A percentile compares a stretch with the other conserved stretches of the same genome.
These are phyloP conservation scores for Lochmaea crataegi DNA, from an alignment of 2,888 invertebrate species.

Conservation along the genomic window DNA sequence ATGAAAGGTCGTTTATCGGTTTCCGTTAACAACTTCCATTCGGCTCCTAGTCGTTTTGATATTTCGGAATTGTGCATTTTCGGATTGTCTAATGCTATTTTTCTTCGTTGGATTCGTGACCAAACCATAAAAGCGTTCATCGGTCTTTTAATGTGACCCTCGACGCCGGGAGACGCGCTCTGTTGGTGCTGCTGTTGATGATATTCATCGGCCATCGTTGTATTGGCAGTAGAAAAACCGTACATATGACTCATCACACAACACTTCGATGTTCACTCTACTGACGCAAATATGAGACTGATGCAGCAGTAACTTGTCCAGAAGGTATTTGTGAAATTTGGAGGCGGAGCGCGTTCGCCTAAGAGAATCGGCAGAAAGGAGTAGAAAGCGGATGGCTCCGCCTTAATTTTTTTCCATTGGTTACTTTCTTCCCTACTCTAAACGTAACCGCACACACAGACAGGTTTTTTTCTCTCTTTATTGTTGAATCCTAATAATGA, in stretches of 20 bases:
- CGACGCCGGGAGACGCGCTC: conserved; percentile 54
- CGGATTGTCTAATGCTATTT: conserved; percentile 94
- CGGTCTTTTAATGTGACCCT: conserved; percentile 92
- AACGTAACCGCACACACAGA: conserved; percentile 51
- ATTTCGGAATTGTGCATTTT: conserved; percentile 94
- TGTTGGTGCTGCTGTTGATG: conserved; percentile 49
- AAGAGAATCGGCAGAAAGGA: conserved; percentile 55
- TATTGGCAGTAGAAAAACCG: conserved; percentile 51
- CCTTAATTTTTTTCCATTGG: conserved; percentile 62
- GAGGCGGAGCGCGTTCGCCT: conserved; percentile 50
- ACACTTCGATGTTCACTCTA: conserved; percentile 43
- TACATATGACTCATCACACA: conserved; percentile 57
- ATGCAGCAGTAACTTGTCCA: conserved; percentile 47
- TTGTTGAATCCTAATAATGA: conserved; percentile 47
- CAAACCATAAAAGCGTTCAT: conserved; percentile 99
- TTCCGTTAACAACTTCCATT: conserved; percentile 92
- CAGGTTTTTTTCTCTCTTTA: conserved; percentile 47
- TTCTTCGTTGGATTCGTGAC: conserved; percentile 90
- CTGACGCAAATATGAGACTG: conserved; percentile 55
- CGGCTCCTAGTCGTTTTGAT: conserved; percentile 90
- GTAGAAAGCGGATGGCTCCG: conserved; percentile 54
- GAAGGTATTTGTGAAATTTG: conserved; percentile 52
- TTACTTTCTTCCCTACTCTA: conserved; percentile 53
- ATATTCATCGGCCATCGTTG: conserved; percentile 60
- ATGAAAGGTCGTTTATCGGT: conserved; percentile 93